Evolutionary conservation across 2,888 invertebrate species (phyloP).

Genomic region (Macrosiphum euphorbiae): DNA sequence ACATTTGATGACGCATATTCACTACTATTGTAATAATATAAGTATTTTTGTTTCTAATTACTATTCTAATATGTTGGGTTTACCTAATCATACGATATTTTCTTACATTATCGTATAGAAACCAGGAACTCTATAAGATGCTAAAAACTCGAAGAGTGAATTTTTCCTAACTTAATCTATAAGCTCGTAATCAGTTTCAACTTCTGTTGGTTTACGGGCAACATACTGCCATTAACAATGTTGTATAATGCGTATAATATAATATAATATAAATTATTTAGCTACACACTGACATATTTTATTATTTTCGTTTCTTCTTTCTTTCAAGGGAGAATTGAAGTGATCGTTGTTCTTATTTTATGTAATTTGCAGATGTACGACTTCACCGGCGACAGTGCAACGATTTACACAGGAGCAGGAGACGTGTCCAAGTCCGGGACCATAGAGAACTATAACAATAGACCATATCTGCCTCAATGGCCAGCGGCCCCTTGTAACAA

Average conservation of each 20-base stretch:
- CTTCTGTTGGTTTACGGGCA: no score
- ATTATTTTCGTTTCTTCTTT: neutral
- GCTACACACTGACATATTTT: neutral
- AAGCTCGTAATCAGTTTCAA: no score
- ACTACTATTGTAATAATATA: no score
- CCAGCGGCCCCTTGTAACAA: conserved; percentile 80
- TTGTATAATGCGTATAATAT: neutral
- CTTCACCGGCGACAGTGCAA: conserved; percentile 83
- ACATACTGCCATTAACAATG: no score
- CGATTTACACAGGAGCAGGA: conserved; percentile 80
- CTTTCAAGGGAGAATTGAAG: neutral
- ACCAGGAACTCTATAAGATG: no score
- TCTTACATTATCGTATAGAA: no score
- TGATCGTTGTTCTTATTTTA: neutral
- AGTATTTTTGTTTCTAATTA: no score
- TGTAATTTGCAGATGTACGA: conserved; percentile 82
- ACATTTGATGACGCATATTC: no score
- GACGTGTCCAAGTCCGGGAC: conserved; percentile 78
- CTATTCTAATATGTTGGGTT: neutral
- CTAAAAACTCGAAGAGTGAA: no score
- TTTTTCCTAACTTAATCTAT: no score
- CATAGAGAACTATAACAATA: conserved; percentile 83
- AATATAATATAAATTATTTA: no score
- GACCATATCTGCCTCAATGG: conserved; percentile 84
- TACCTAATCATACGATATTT: no score